phyloP scores from a whole-genome alignment of 2,888 invertebrate species.

The Drosophila aldrichi region DNA sequence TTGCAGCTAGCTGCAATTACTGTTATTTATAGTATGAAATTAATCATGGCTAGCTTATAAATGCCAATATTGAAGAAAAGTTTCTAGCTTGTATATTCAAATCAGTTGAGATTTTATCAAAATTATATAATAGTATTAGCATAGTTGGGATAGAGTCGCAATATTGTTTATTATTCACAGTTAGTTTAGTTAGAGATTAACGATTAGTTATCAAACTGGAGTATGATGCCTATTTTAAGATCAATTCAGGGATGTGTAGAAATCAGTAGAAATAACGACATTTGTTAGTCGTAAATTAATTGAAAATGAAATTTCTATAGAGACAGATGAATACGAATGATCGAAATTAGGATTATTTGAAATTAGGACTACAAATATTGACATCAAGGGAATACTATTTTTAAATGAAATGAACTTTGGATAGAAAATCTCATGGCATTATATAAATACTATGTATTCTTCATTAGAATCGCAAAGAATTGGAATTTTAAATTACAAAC shows the following conservation, averaged over 20 bases:
- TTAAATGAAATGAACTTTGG: too few species aligned
- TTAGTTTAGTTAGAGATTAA: background rate
- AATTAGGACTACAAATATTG: too few species aligned
- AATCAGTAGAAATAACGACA: background rate
- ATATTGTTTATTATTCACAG: background rate
- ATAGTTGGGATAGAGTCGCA: background rate
- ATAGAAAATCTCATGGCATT: too few species aligned
- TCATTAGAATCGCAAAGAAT: too few species aligned
- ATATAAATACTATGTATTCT: too few species aligned
- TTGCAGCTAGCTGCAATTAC: slow-evolving; percentile 9
- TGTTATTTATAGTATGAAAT: background rate
- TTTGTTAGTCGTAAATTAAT: too few species aligned
- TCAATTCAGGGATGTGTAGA: background rate
- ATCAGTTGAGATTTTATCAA: background rate
- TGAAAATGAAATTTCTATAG: too few species aligned
- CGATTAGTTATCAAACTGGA: background rate
- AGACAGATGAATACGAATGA: too few species aligned
- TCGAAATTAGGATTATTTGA: too few species aligned
- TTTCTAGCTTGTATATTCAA: background rate
- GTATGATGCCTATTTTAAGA: too few species aligned
- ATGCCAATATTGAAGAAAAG: background rate
- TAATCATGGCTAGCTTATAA: background rate
- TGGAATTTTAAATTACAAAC: too few species aligned
- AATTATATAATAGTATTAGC: background rate
- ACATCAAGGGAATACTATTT: too few species aligned